phyloP scores from a whole-genome alignment of 2,797 vertebrate species.

The Pseudocheirus occidentalis region DNA sequence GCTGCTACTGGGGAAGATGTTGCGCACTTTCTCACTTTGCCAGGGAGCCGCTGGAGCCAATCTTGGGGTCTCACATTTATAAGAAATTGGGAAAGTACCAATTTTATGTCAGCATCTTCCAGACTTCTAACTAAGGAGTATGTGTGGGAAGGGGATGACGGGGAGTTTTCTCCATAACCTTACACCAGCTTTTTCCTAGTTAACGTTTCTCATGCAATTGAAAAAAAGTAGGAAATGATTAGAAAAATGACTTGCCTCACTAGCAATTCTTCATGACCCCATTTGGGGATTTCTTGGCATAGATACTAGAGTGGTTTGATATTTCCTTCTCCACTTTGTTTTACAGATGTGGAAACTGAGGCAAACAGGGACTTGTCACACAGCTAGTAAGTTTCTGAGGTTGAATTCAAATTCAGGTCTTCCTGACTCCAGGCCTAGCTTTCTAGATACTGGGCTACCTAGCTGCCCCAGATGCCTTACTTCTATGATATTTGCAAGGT shows the following conservation, averaged over 20 bases:
- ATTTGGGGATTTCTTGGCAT: neutral
- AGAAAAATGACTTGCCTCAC: no score
- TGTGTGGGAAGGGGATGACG: neutral
- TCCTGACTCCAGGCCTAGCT: neutral
- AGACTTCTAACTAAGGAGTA: constrained; percentile 35
- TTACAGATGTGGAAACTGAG: neutral
- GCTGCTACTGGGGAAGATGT: neutral
- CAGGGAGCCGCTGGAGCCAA: neutral
- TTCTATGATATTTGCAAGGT: neutral
- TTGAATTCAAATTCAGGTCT: neutral
- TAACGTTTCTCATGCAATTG: neutral
- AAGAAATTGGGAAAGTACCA: constrained; percentile 28
- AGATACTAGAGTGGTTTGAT: neutral
- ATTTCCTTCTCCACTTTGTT: neutral
- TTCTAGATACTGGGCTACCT: neutral
- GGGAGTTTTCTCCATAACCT: constrained; percentile 54
- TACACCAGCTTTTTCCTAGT: neutral
- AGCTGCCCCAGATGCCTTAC: neutral
- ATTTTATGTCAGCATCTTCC: constrained; percentile 36
- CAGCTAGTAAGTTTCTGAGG: neutral
- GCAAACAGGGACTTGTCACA: neutral
- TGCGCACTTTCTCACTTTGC: neutral
- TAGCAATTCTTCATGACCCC: neutral
- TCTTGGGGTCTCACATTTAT: neutral
- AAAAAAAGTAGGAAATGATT: neutral